Base-by-base conservation (phyloP, 2,113 vertebrate genomes). In the Ondatra zibethicus region DNA sequence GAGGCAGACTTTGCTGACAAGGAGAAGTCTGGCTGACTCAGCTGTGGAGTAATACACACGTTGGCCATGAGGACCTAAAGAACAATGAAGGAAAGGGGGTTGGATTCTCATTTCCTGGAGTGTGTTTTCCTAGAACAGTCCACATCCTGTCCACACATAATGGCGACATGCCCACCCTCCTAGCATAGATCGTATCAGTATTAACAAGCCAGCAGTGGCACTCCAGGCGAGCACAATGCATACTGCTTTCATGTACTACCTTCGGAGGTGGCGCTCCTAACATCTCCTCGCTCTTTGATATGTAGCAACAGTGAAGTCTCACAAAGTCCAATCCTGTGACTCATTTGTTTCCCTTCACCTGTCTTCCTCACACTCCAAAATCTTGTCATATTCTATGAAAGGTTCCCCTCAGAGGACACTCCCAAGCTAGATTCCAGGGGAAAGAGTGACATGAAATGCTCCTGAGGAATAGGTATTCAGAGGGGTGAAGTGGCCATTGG, bases 81-180 rank as follows among this genome's bases (percentile, higher is more conserved):
- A 95, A 3, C 17, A 94, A 84, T 65, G 17, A 50, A 42, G 77
- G 25, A 45, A 78, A 50, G 5, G 25, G 3, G 2, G 39, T 91
- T 77, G 78, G 80, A 92, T 47, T 80, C 33, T 89, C 89, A 61
- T 90, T 85, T 93, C 75, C 25, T 89, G 13, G 52, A 55, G 9
- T 66, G 23, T 75, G 31, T 86, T 95, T 92, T 95, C 87, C 29
- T 75, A 80, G 21, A 61, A 65, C 33, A 73, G 36, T 88, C 85
- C 21, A 55, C 31, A 92, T 94, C 81, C 88, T 95, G 27, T 52
- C 52, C n/a, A 39, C 45, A 90, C 23, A 73, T 73, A 88, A 77
- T 86, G 61, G 75, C 61, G 70, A 12, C 80, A 77, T 81, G n/a
- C n/a, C 33, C 66, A 63, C n/a, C 68, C 47, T 88, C 82, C 47